These are phyloP conservation scores for Hermetia illucens DNA, from an alignment of 1,140 invertebrate species.

Conservation along the genomic window DNA sequence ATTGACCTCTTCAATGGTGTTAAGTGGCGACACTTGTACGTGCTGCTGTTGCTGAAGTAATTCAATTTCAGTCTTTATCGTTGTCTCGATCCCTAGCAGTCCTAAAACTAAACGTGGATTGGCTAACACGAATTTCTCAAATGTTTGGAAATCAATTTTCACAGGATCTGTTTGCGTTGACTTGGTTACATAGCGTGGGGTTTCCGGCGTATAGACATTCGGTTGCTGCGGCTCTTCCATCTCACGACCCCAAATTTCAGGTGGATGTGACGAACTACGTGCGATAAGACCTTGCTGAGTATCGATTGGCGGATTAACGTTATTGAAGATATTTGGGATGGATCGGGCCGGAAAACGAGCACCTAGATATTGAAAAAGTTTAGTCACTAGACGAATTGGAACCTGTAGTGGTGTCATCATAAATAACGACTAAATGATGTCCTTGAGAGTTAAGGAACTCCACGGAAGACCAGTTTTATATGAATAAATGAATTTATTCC, in stretches of 20 bases:
- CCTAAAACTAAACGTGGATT: slow-evolving; percentile 27
- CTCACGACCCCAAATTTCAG: slow-evolving; percentile 45
- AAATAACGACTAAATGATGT: no score
- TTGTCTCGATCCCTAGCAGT: slow-evolving; percentile 22
- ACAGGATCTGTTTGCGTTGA: slow-evolving; percentile 24
- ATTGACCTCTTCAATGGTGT: slow-evolving; percentile 23
- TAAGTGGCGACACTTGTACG: slow-evolving; percentile 21
- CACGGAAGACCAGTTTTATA: no score
- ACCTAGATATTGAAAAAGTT: no score
- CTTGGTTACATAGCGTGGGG: slow-evolving; percentile 3
- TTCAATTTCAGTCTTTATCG: slow-evolving; percentile 24
- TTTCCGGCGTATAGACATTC: slow-evolving; percentile 9
- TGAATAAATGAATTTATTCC: no score
- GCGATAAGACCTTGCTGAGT: slow-evolving; percentile 32
- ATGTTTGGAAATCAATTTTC: slow-evolving; percentile 24
- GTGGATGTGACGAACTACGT: slow-evolving; percentile 63
- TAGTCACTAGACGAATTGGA: no score
- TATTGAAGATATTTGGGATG: slow-evolving; percentile 48
- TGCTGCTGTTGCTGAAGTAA: slow-evolving; percentile 24
- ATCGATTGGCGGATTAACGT: slow-evolving; percentile 28
- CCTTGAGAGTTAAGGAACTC: no score
- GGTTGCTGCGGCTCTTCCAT: slow-evolving; percentile 1
- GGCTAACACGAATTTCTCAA: slow-evolving; percentile 24
- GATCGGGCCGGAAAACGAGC: slow-evolving; percentile 42
- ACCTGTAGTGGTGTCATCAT: no score